These are phyloP conservation scores for Euzetes globulus DNA, from an alignment of 2,888 invertebrate genomes.

Conservation along the genomic window DNA sequence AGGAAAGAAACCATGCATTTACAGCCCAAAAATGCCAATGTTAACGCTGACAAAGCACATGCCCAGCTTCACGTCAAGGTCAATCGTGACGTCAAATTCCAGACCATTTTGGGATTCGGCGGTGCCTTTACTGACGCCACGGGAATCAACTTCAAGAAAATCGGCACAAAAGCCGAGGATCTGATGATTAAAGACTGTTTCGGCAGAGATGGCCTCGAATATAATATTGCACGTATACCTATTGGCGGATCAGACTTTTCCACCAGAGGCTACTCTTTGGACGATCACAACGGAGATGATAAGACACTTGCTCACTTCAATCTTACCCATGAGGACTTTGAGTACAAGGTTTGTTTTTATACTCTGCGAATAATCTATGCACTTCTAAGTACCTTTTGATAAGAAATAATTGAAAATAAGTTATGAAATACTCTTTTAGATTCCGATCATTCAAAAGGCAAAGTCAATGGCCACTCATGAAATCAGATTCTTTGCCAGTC, in stretches of 20 bases:
- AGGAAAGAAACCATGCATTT: background rate
- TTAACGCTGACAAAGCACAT: no score
- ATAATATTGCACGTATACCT: slow-evolving; percentile 69
- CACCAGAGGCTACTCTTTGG: slow-evolving; percentile 68
- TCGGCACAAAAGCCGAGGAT: slow-evolving; percentile 54
- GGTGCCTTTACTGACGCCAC: slow-evolving; percentile 69
- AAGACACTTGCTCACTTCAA: slow-evolving; percentile 57
- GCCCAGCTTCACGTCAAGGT: no score
- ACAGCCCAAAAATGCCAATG: no score
- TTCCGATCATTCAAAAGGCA: slow-evolving; percentile 48
- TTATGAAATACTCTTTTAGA: slow-evolving; percentile 46
- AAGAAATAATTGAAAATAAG: background rate
- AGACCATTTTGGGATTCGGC: slow-evolving; percentile 72
- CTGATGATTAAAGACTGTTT: slow-evolving; percentile 51
- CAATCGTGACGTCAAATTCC: no score
- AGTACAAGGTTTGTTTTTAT: slow-evolving; percentile 55
- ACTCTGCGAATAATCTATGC: slow-evolving; percentile 48
- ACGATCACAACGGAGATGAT: slow-evolving; percentile 55
- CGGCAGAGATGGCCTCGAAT: slow-evolving; percentile 59
- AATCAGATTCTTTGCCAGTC: slow-evolving; percentile 51
- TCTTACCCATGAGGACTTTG: slow-evolving; percentile 60
- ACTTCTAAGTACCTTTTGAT: slow-evolving; percentile 35
- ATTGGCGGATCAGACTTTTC: slow-evolving; percentile 84
- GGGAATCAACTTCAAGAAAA: slow-evolving; percentile 62
- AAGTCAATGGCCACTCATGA: slow-evolving; percentile 58